Base-by-base conservation (phyloP, 2,113 vertebrate genomes). In the Gasterosteus aculeatus region DNA sequence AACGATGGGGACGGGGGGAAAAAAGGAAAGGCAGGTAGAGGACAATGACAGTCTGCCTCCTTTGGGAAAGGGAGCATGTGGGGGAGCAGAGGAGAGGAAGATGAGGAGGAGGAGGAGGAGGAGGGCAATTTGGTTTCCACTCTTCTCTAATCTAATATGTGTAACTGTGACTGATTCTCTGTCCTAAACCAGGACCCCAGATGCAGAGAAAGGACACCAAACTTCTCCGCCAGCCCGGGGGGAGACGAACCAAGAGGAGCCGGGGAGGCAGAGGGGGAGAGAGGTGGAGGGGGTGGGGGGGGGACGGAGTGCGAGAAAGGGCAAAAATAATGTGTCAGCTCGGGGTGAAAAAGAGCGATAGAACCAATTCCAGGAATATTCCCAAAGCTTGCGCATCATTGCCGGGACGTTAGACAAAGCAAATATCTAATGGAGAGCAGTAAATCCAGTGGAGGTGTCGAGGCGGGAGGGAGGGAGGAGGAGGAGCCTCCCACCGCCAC, bases 81-180 rank as follows among this genome's bases (percentile, higher is more conserved):
- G 69, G 57, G 83, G 64, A 71, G 83, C 61, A 64, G 81, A 69
- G 66, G 67, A 82, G 75, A 72, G 78, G 62, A 69, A 62, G 69
- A 57, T 81, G 63, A 70, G 83, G 74, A 74, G 80, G 75, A 80
- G 85, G 70, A 80, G 86, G 75, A 82, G 83, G 22, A 26, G 22
- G 22, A 88, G 90, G 87, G 83, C 84, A 92, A 88, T 88, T 86
- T 92, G 89, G 90, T 92, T 93, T 89, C 81, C 87, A 78, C 87
- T 90, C 80, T 85, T 74, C 87, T 91, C 88, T 92, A 92, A 94
- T 93, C 91, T 90, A 94, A 94, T 93, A 92, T 92, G 89, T 90
- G 85, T 90, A 93, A 93, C 92, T 92, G 89, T 92, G 94, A 93
- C 92, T 90, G 92, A 92, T 92, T 93, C 88, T 86, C 89, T 83